Evolutionary conservation across 2,888 invertebrate genomes (phyloP), one percentile per base, ranked within the genome.

Genomic region (Scaptomyza cyrtandrae): DNA sequence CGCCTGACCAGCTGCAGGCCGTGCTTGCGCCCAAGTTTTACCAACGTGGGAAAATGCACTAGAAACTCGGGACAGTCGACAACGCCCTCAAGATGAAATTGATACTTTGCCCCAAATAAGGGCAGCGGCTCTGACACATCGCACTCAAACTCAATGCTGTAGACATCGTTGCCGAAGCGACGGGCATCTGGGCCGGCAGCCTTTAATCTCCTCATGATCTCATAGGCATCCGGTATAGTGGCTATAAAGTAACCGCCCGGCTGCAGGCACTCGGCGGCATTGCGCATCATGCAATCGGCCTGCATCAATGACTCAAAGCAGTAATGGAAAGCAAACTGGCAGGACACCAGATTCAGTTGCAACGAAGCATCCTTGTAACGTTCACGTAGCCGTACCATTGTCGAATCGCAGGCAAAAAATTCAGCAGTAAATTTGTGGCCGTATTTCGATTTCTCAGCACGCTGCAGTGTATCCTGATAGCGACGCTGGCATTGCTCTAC

Each of bases 51-150:
- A 92, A 99, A 97, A 92, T 99, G 96, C 14, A 99, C 98, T 64
- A 99, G 93, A 93, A 99, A 99, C 92, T 99, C 99, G 1, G 99
- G 99, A 91, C 99, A 99, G 91, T 99, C 96, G 0, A 99, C 99
- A 7, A 98, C 98, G 39, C 97, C 98, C 90, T 99, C 98, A 78
- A 99, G 93, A 89, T 97, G 95, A 91, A 99, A 99, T 92, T 98
- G 95, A 93, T 99, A 99, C 90, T 97, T 97, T 19, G 96, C 98
- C 43, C 99, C 99, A 93, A 99, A 99, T 19, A 99, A 92, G 0
- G 98, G 97, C 80, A 95, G 95, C 11, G 94, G 94, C 52, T 93
- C 91, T 7, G 27, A 5, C 75, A 93, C 93, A 80, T 96, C 94
- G 91, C 95, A 95, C 58, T 95, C 93, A 80, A 96, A 94, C 74